A percentile compares a stretch with the other conserved stretches of the same genome.
phyloP scores from a whole-genome alignment of 2,888 invertebrate genomes.

The Amblyjoppa proteus region DNA sequence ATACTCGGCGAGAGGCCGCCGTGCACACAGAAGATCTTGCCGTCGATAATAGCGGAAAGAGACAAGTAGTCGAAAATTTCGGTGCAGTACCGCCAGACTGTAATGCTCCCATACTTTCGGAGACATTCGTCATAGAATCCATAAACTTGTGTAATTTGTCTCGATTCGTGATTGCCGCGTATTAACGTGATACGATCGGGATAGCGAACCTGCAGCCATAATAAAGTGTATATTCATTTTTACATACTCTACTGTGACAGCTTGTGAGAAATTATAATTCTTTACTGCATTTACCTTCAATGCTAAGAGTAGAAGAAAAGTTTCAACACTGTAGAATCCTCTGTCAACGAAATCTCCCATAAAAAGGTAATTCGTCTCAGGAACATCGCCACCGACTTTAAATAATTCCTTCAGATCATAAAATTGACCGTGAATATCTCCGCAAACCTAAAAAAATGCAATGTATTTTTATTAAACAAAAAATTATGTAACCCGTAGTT shows the following conservation, averaged over 20 bases:
- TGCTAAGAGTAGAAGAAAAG: constrained; percentile 97
- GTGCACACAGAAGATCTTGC: constrained; percentile 99
- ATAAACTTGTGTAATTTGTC: constrained; percentile 99
- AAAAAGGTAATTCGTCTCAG: constrained; percentile 99
- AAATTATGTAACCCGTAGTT: not conserved
- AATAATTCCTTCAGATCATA: constrained; percentile 99
- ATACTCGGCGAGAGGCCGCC: constrained; percentile 99
- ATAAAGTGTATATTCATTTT: constrained; percentile 10
- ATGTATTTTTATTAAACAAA: not conserved
- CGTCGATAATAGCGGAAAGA: constrained; percentile 98
- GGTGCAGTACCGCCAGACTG: constrained; percentile 99
- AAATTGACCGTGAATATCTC: constrained; percentile 99
- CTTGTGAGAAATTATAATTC: not conserved
- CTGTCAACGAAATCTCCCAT: constrained; percentile 99
- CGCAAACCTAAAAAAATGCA: constrained; percentile 92
- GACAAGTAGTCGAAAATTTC: constrained; percentile 99
- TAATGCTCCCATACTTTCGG: constrained; percentile 98
- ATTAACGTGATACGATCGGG: constrained; percentile 99
- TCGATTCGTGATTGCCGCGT: constrained; percentile 99
- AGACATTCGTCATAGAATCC: constrained; percentile 99
- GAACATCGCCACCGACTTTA: constrained; percentile 99
- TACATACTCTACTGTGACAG: constrained; percentile 8
- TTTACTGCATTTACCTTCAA: constrained; percentile 91
- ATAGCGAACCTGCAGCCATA: constrained; percentile 93
- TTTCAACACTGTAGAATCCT: constrained; percentile 99